Conservation (phyloP, 2,888 invertebrate species). For the Scaptomyza polygonia region DNA sequence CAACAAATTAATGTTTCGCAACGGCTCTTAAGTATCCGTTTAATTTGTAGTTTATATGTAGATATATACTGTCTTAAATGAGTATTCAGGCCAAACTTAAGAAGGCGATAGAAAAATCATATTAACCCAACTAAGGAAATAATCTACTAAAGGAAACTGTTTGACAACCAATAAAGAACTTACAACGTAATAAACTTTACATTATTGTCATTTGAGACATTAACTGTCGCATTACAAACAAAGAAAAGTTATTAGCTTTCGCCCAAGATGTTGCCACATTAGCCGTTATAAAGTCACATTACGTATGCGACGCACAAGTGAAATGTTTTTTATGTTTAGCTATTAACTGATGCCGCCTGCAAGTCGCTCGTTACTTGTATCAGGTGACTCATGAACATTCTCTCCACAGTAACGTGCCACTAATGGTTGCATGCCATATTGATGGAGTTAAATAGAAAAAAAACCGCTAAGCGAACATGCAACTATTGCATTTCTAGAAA, state of each 20-base stretch:
- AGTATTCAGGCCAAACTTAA: too few relatives aligned
- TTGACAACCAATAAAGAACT: not conserved
- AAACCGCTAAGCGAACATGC: conserved; percentile 12
- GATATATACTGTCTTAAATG: not conserved
- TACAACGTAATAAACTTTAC: not conserved
- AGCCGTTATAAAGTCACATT: conserved; percentile 13
- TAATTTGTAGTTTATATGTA: not conserved
- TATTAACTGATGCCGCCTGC: conserved; percentile 27
- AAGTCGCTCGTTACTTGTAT: conserved; percentile 26
- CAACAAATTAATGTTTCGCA: not conserved
- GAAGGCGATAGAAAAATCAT: not conserved
- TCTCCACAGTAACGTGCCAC: conserved; percentile 31
- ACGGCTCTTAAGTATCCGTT: too few relatives aligned
- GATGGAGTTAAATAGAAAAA: conserved; percentile 32
- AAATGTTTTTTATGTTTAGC: not conserved
- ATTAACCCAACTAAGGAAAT: not conserved
- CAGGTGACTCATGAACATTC: conserved; percentile 28
- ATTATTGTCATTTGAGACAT: not conserved
- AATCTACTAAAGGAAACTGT: not conserved
- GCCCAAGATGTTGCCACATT: not conserved
- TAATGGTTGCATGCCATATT: conserved; percentile 49
- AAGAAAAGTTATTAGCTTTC: not conserved
- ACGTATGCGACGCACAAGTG: conserved; percentile 23
- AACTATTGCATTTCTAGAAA: conserved; percentile 13
- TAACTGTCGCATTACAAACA: not conserved